A percentile compares a stretch with the other conserved stretches of the same genome.
Conservation (phyloP, 2,797 vertebrate species). For the Anolis apletophallus region DNA sequence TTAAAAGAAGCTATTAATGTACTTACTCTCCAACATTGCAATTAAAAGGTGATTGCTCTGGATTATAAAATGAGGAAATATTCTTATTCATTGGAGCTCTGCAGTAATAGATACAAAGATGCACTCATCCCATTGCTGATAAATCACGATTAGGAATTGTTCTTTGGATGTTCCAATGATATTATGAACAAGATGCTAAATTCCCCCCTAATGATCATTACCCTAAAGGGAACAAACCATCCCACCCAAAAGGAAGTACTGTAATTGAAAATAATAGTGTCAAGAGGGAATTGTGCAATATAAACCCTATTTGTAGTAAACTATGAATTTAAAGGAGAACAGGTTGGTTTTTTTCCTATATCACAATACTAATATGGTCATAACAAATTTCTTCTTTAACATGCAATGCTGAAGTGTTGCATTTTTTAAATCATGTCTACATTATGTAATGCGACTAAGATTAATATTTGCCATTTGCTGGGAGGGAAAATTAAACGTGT, state of each 20-base stretch:
- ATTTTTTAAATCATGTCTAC: conserved; percentile 58
- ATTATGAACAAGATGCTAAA: conserved; percentile 29
- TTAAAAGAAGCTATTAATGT: conserved; percentile 47
- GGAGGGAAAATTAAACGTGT: conserved; percentile 53
- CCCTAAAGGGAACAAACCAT: conserved; percentile 24
- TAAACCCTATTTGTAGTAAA: conserved; percentile 42
- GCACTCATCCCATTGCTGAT: conserved; percentile 41
- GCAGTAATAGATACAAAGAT: conserved; percentile 31
- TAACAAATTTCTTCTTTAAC: conserved; percentile 45
- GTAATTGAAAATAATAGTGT: conserved; percentile 42
- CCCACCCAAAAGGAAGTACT: conserved; percentile 40
- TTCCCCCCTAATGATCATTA: conserved; percentile 19
- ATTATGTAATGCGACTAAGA: conserved; percentile 49
- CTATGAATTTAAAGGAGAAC: conserved; percentile 43
- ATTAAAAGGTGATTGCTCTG: conserved; percentile 36
- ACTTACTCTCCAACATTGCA: conserved; percentile 24
- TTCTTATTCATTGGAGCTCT: conserved; percentile 30
- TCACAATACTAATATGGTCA: conserved; percentile 43
- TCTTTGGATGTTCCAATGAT: conserved; percentile 25
- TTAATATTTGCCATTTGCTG: conserved; percentile 59
- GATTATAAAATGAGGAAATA: conserved; percentile 43
- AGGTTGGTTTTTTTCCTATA: conserved; percentile 46
- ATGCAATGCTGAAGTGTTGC: conserved; percentile 46
- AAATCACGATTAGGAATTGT: conserved; percentile 46
- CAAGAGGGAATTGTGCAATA: conserved; percentile 34